Evolutionary conservation across 1,140 invertebrate species (phyloP).

Genomic region (Dufourea novaeangliae): DNA sequence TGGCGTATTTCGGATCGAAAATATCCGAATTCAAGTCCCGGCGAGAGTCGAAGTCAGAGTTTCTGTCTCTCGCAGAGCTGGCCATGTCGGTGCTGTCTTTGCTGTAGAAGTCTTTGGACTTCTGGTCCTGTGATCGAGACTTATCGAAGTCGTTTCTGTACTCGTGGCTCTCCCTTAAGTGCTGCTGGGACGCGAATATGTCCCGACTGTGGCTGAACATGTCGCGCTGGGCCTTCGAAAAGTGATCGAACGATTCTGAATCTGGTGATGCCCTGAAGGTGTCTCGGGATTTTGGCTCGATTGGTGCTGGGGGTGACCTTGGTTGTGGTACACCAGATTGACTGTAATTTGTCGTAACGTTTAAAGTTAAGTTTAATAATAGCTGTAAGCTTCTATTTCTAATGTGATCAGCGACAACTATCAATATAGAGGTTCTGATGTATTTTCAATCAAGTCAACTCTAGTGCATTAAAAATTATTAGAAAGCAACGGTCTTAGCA

Average conservation of each 20-base stretch:
- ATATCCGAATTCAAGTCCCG: constrained; percentile 78
- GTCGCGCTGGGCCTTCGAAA: constrained; percentile 76
- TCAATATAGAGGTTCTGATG: too few species aligned
- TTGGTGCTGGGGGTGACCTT: constrained; percentile 85
- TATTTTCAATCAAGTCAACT: too few species aligned
- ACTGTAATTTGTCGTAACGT: constrained; percentile 56
- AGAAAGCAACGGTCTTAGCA: too few species aligned
- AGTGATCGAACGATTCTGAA: constrained; percentile 83
- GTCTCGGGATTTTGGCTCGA: constrained; percentile 86
- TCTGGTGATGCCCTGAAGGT: constrained; percentile 86
- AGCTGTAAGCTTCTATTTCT: too few species aligned
- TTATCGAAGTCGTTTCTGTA: constrained; percentile 77
- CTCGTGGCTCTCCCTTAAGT: constrained; percentile 74
- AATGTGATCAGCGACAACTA: too few species aligned
- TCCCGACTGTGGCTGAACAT: constrained; percentile 80
- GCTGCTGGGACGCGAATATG: constrained; percentile 76
- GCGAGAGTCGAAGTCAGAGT: constrained; percentile 77
- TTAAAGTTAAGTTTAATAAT: too few species aligned
- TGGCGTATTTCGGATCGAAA: constrained; percentile 76
- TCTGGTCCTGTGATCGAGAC: constrained; percentile 80
- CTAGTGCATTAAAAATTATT: too few species aligned
- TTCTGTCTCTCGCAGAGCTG: constrained; percentile 71
- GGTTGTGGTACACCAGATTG: constrained; percentile 80
- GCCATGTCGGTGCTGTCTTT: constrained; percentile 81
- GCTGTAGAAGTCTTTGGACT: constrained; percentile 82